A percentile compares a stretch with the other conserved stretches of the same genome.
Conservation (phyloP, 1,140 invertebrate species). For the Caenorhabditis inopinata region DNA sequence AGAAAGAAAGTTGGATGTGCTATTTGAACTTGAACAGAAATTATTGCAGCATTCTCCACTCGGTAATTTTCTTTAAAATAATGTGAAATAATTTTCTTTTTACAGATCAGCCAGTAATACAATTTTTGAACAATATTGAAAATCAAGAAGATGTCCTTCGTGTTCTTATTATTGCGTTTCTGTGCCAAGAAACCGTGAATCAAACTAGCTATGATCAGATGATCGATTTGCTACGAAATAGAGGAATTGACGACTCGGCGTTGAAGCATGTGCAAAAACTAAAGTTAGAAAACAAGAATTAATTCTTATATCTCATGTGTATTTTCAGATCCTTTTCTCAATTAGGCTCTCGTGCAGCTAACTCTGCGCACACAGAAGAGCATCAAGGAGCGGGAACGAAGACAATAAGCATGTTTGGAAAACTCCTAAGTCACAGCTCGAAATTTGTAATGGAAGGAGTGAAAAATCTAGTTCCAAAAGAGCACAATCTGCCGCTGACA, state of each 20-base stretch:
- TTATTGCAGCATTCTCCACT: constrained; percentile 76
- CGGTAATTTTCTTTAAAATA: constrained; percentile 58
- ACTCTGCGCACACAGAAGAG: constrained; percentile 47
- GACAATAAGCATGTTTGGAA: constrained; percentile 96
- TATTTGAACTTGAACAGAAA: constrained; percentile 96
- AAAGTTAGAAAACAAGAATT: not conserved
- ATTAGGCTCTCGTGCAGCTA: constrained; percentile 72
- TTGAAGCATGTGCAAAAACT: constrained; percentile 58
- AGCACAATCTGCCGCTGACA: constrained; percentile 89
- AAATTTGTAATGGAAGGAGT: constrained; percentile 99
- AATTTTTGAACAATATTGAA: constrained; percentile 72
- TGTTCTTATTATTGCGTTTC: constrained; percentile 89
- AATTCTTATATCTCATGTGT: constrained; percentile 43
- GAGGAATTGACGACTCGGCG: constrained; percentile 49
- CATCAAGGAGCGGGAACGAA: constrained; percentile 87
- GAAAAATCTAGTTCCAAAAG: constrained; percentile 96
- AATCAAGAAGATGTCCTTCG: constrained; percentile 88
- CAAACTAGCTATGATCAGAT: constrained; percentile 26
- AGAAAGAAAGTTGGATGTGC: constrained; percentile 81
- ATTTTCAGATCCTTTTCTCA: constrained; percentile 75
- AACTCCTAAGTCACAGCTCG: constrained; percentile 91
- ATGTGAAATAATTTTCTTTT: not conserved
- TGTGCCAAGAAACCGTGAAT: constrained; percentile 76
- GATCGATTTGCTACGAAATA: constrained; percentile 20
- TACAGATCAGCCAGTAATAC: constrained; percentile 74